A percentile compares a stretch with the other conserved stretches of the same genome.
phyloP scores from a whole-genome alignment of 1,140 invertebrate species.

The Euwallacea similis region DNA sequence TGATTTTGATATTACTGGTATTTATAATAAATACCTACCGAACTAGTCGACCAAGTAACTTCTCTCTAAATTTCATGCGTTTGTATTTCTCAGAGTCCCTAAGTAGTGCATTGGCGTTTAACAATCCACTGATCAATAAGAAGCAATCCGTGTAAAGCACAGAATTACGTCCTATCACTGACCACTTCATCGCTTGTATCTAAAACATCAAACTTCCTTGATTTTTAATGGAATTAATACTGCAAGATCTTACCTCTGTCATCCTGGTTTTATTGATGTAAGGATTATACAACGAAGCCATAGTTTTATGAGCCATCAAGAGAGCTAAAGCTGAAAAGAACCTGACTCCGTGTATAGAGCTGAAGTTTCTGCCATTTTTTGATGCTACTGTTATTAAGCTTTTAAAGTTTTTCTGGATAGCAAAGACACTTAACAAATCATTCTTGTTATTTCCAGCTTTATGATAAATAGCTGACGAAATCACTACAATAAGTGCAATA shows the following conservation, averaged over 20 bases:
- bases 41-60: constrained; percentile 43
- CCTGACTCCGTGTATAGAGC: constrained; percentile 66
- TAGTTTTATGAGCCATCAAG: constrained; percentile 69
- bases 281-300: constrained; percentile 71
- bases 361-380: constrained; percentile 61
- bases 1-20: too few relatives aligned
- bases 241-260: constrained; percentile 60
- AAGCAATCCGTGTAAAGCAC: constrained; percentile 76
- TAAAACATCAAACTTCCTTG: constrained; percentile 61
- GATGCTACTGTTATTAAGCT: constrained; percentile 57
- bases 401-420: constrained; percentile 62
- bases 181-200: constrained; percentile 67
- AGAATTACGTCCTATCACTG: constrained; percentile 69
- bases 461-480: constrained; percentile 1
- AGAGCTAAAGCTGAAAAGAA: constrained; percentile 67
- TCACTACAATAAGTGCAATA: constrained; percentile 19
- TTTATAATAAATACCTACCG: constrained; percentile 37
- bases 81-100: constrained; percentile 35
- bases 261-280: constrained; percentile 69
- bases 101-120: constrained; percentile 67
- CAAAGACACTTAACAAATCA: constrained; percentile 56
- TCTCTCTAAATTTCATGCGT: constrained; percentile 39
- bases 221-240: constrained; percentile 54
- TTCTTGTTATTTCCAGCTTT: neutral
- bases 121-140: constrained; percentile 72